Evolutionary conservation across 1,140 invertebrate genomes (phyloP).

Genomic region (Chlorops oryzae): DNA sequence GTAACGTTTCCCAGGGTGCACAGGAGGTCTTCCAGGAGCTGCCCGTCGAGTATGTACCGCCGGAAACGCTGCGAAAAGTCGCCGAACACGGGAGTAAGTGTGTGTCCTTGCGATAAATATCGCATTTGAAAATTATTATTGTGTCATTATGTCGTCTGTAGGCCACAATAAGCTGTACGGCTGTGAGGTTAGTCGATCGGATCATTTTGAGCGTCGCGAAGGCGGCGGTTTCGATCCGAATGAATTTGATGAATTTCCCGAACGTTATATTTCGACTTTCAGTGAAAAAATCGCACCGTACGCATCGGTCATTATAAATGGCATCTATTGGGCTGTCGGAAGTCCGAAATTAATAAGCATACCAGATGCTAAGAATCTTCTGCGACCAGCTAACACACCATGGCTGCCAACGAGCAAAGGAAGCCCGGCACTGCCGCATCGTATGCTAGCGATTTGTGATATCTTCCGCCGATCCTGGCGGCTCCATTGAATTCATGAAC

Average conservation of each 20-base stretch:
- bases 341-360: constrained; percentile 94
- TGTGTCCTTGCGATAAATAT: background rate
- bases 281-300: constrained; percentile 96
- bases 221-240: constrained; percentile 83
- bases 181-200: constrained; percentile 85
- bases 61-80: constrained; percentile 89
- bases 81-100: constrained; percentile 89
- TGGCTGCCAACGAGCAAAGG: constrained; percentile 85
- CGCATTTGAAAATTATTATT: background rate
- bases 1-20: constrained; percentile 78
- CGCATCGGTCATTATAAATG: constrained; percentile 94
- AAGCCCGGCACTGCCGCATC: constrained; percentile 83
- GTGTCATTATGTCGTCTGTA: constrained; percentile 42
- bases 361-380: constrained; percentile 92
- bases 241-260: constrained; percentile 90
- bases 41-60: constrained; percentile 95
- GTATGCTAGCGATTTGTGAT: constrained; percentile 90
- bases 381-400: constrained; percentile 80
- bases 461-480: constrained; percentile 98
- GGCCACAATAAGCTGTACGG: constrained; percentile 90
- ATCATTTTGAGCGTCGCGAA: constrained; percentile 89
- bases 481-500: constrained; percentile 99
- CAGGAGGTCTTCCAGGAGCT: constrained; percentile 97
- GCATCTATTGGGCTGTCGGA: constrained; percentile 97
- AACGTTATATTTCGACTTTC: constrained; percentile 93